Base-by-base conservation (phyloP, 1,140 invertebrate genomes). In the Drosophila biarmipes region DNA sequence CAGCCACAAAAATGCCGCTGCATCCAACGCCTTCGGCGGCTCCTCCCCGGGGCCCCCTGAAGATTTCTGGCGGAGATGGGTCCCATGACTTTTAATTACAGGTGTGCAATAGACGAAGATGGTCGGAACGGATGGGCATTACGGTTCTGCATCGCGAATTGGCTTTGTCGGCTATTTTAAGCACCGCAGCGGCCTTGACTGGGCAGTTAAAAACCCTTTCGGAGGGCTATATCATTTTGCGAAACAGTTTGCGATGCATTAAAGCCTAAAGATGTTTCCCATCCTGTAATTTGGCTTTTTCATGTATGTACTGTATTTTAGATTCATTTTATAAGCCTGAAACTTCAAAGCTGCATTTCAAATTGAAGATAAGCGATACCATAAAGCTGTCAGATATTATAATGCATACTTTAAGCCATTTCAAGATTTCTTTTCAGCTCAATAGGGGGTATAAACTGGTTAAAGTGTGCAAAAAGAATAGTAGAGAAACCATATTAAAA, bases 71-170 rank as follows among this genome's bases (percentile, higher is more conserved):
- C n/a, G 48, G 54, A 51, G 59, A 66, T 57, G 49, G 55, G 61
- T 85, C 51, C 14, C 34, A 48, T 57, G 53, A 37, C 21, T 56
- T 82, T 74, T 86, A 67, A 86, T 86, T 75, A 55, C 64, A 73
- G 58, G 59, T 46, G 72, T 76, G 46, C 46, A 58, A 74, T 64
- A 64, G 64, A 63, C 54, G 42, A 61, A 49, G 42, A 48, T 53
- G 62, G 15, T 55, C 48, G 54, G 55, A 61, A 21, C 46, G 56
- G 58, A 57, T 54, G 14, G 74, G 38, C 29, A 0, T 58, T 40
- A 34, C 11, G 4, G 35, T 34, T 72, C 38, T 67, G 27, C 48
- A 55, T 37, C 19, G 37, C 46, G 31, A 37, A 59, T 71, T 43
- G 35, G 27, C 10, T 38, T 46, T 45, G 54, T 21, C 27, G 21